Conservation (phyloP, 2,113 vertebrate species). For the Bostrychus sinensis region DNA sequence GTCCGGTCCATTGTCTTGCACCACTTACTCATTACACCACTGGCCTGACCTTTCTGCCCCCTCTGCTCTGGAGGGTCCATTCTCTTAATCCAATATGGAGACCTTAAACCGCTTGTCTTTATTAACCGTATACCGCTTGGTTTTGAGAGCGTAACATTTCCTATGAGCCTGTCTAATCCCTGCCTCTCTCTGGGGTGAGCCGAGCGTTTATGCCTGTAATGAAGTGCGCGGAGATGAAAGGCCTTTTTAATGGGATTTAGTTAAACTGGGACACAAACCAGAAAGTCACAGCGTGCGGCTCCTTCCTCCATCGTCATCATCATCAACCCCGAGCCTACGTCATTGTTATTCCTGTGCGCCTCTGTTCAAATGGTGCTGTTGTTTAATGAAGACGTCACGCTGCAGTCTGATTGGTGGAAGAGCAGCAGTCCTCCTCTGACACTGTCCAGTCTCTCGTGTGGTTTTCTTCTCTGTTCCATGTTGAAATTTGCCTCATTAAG, state of each 20-base stretch:
- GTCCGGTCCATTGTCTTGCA: conserved; percentile 3
- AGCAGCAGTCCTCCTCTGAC: conserved; percentile 1
- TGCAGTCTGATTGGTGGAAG: conserved; percentile 14
- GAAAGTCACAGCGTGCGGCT: conserved; percentile 55
- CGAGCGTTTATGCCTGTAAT: conserved; percentile 75
- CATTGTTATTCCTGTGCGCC: conserved; percentile 46
- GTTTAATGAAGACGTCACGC: conserved; percentile 15
- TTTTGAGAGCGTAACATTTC: conserved; percentile 69
- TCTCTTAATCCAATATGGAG: conserved; percentile 67
- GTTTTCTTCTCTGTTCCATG: not conserved
- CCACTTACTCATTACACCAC: conserved; percentile 9
- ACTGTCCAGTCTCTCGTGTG: not conserved
- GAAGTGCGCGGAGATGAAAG: conserved; percentile 80
- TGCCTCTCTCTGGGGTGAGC: conserved; percentile 65
- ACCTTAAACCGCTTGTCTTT: conserved; percentile 65
- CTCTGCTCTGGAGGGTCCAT: conserved; percentile 45
- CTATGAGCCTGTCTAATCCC: conserved; percentile 71
- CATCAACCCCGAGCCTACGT: conserved; percentile 12
- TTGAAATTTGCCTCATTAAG: conserved; percentile 12
- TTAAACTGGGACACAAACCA: conserved; percentile 76
- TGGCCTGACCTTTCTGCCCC: conserved; percentile 35
- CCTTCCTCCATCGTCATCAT: conserved; percentile 46
- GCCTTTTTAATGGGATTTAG: conserved; percentile 78
- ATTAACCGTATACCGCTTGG: conserved; percentile 54
- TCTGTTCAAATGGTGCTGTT: conserved; percentile 9